Conservation (phyloP, 2,113 vertebrate species). For the Anhinga rufa region DNA sequence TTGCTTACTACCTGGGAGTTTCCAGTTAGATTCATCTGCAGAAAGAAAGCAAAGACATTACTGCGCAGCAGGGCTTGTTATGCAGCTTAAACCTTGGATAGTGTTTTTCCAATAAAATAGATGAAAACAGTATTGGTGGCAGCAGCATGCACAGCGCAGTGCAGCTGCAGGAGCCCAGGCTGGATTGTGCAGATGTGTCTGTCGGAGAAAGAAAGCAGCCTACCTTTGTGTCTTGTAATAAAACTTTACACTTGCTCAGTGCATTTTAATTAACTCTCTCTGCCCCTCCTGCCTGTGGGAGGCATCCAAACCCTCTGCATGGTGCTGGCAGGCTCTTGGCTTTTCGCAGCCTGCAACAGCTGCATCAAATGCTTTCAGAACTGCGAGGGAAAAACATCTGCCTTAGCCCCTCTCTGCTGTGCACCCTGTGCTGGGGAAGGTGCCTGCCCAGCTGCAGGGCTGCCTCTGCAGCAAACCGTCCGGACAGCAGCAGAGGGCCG, state of each 20-base stretch:
- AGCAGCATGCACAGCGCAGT: not conserved
- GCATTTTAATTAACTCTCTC: conserved; percentile 26
- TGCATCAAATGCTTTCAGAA: not conserved
- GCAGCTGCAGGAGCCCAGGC: not conserved
- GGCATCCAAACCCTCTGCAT: not conserved
- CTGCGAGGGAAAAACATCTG: not conserved
- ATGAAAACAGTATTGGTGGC: not conserved
- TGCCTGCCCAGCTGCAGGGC: not conserved
- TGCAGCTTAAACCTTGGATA: not conserved
- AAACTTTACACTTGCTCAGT: conserved; percentile 7
- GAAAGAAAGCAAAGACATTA: not conserved
- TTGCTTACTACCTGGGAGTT: not conserved
- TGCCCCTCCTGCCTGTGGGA: conserved; percentile 28
- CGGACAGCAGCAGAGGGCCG: not conserved
- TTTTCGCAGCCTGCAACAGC: not conserved
- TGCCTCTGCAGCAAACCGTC: fast-evolving
- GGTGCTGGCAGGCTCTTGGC: not conserved
- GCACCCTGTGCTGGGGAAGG: not conserved
- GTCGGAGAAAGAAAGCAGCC: not conserved
- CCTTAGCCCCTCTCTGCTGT: fast-evolving
- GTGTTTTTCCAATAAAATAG: not conserved
- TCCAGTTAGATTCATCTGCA: not conserved
- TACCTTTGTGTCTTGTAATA: not conserved
- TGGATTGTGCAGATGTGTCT: conserved; percentile 13
- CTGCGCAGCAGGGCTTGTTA: not conserved